Base-by-base conservation (phyloP, 1,140 invertebrate genomes). In the Spodoptera litura region DNA sequence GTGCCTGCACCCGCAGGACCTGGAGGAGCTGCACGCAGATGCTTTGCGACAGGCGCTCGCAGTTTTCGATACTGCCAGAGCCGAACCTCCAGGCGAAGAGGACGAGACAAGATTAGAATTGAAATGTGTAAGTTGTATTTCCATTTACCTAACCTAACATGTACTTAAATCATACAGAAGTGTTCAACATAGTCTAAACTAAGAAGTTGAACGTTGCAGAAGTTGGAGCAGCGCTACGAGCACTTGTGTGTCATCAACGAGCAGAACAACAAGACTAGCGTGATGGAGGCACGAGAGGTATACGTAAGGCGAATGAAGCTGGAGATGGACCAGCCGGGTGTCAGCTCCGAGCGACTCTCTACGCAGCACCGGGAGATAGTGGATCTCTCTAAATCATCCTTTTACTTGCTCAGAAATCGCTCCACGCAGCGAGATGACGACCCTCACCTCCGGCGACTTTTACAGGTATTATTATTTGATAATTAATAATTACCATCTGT, bases 1-100 rank as follows among this genome's bases (percentile, higher is more conserved):
- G 15, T 79, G 78, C 64, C 27, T 79, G 44, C 61, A 75, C 25
- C 78, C 78, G 4, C 8, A 8, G 4, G 72, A 70, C 12, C 25
- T 80, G 13, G 55, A 31, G 2, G 8, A 35, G 3, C 27, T 70
- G 9, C 71, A 75, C 44, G 25, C 5, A 2, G 55, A 70, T 4
- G 72, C 62, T 0, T 4, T 53, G 31, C 11, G 5, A 9, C 13
- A 11, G 25, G 73, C 72, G 8, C 31, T 44, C 12, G 12, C 31
- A 6, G 10, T 70, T 20, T 80, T 80, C 56, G 55, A 68, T 55
- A 27, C n/a, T 2, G 13, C 25, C 5, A 52, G 66, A 11, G 11
- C 27, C 6, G 20, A 25, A 4, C 0, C 73, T 1, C 3, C 52
- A 4, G 25, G 10, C 10, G 44, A 31, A 0, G 27, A 51, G 15